A percentile compares a stretch with the other conserved stretches of the same genome.
These are phyloP conservation scores for Parasteatoda lunata DNA, from an alignment of 2,888 invertebrate genomes.

Conservation along the genomic window DNA sequence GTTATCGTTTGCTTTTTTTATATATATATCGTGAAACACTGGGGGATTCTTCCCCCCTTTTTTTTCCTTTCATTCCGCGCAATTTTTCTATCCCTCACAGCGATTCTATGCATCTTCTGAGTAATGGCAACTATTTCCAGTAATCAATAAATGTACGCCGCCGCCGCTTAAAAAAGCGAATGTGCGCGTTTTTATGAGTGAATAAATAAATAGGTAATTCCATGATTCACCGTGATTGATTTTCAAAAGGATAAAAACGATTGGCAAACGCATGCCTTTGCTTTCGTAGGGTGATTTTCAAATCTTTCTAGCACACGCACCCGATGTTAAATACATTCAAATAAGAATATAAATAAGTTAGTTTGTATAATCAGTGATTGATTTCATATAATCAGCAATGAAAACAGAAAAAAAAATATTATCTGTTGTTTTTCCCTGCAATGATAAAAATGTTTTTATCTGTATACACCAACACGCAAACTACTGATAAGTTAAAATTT, in stretches of 20 bases:
- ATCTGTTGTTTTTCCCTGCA: not conserved
- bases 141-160: slow-evolving; percentile 42
- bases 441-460: not conserved
- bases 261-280: not conserved
- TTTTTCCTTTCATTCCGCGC: slow-evolving; percentile 16
- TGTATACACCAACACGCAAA: not conserved
- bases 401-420: not conserved
- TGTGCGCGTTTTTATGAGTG: slow-evolving; percentile 39
- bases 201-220: slow-evolving; percentile 55
- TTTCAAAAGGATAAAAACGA: slow-evolving; percentile 7
- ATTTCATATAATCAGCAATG: not conserved
- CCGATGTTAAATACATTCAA: not conserved
- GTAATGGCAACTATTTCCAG: slow-evolving; percentile 46
- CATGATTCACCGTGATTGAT: slow-evolving; percentile 35
- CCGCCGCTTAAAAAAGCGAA: slow-evolving; percentile 28
- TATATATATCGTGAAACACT: slow-evolving; percentile 4
- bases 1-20: not conserved
- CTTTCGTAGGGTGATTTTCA: not conserved
- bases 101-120: slow-evolving; percentile 52
- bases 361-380: not conserved
- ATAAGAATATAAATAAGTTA: slow-evolving; percentile 1
- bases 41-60: not conserved
- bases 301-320: not conserved
- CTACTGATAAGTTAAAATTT: not conserved
- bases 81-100: slow-evolving; percentile 7